These are phyloP conservation scores for Brassicogethes aeneus DNA, from an alignment of 2,888 invertebrate species.

Conservation along the genomic window DNA sequence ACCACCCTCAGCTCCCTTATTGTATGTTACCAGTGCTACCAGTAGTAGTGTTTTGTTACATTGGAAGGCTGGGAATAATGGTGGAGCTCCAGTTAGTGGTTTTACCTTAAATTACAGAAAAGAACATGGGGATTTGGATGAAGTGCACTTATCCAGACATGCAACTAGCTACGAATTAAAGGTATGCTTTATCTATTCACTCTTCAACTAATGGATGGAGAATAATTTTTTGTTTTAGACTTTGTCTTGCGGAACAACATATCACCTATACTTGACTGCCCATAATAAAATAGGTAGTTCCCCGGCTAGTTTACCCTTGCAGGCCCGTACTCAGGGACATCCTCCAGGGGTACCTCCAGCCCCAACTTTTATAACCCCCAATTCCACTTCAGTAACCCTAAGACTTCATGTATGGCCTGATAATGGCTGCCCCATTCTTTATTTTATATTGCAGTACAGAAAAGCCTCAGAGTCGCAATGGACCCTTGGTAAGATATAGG, in stretches of 20 bases:
- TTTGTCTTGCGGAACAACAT: constrained; percentile 63
- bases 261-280: constrained; percentile 60
- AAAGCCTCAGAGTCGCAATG: constrained; percentile 55
- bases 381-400: constrained; percentile 58
- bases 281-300: constrained; percentile 66
- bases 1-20: constrained; percentile 62
- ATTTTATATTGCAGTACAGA: constrained; percentile 62
- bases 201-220: background rate
- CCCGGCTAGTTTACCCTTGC: constrained; percentile 57
- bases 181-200: constrained; percentile 29
- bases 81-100: constrained; percentile 59
- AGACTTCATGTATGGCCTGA: constrained; percentile 65
- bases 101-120: constrained; percentile 59
- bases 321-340: constrained; percentile 63
- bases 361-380: constrained; percentile 55
- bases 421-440: constrained; percentile 60
- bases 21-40: constrained; percentile 68
- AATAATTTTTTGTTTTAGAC: constrained; percentile 37
- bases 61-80: constrained; percentile 64
- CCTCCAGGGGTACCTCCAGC: constrained; percentile 59
- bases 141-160: constrained; percentile 54
- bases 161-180: constrained; percentile 60
- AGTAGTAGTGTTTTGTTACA: constrained; percentile 64
- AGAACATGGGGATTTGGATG: constrained; percentile 56
- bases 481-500: constrained; percentile 54